Conservation (phyloP, 2,797 vertebrate species). For the Cottoperca gobio region DNA sequence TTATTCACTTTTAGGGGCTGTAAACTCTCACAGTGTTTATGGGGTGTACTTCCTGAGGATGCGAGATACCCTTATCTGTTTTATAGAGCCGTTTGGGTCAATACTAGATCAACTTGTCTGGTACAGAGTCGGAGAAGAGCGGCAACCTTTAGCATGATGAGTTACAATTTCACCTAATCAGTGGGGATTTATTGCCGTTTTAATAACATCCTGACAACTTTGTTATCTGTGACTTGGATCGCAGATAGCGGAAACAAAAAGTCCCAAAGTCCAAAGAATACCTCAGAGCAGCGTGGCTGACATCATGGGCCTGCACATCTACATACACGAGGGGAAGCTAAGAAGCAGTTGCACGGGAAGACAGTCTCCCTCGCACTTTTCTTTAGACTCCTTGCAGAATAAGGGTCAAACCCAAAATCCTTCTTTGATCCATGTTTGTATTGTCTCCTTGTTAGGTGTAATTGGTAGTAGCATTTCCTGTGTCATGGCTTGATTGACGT, state of each 20-base stretch:
- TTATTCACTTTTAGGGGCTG: conserved; percentile 38
- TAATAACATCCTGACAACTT: conserved; percentile 58
- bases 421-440: neutral
- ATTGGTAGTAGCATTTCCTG: neutral
- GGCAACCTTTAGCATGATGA: conserved; percentile 67
- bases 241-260: conserved; percentile 17
- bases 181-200: conserved; percentile 48
- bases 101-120: conserved; percentile 63
- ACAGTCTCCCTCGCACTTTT: neutral
- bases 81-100: conserved; percentile 70
- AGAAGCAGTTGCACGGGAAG: neutral
- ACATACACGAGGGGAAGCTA: conserved; percentile 12
- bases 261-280: conserved; percentile 68
- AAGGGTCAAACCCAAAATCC: neutral
- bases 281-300: conserved; percentile 29
- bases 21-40: conserved; percentile 59
- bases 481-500: neutral
- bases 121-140: conserved; percentile 27
- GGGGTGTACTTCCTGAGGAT: conserved; percentile 70
- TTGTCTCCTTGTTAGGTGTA: neutral
- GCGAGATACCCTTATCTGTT: conserved; percentile 66
- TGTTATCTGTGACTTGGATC: conserved; percentile 50
- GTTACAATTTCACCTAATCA: conserved; percentile 48
- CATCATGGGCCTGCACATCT: conserved; percentile 6
- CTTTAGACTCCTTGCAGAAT: neutral